These are phyloP conservation scores for Physella acuta DNA, from an alignment of 1,140 invertebrate genomes.

Conservation along the genomic window DNA sequence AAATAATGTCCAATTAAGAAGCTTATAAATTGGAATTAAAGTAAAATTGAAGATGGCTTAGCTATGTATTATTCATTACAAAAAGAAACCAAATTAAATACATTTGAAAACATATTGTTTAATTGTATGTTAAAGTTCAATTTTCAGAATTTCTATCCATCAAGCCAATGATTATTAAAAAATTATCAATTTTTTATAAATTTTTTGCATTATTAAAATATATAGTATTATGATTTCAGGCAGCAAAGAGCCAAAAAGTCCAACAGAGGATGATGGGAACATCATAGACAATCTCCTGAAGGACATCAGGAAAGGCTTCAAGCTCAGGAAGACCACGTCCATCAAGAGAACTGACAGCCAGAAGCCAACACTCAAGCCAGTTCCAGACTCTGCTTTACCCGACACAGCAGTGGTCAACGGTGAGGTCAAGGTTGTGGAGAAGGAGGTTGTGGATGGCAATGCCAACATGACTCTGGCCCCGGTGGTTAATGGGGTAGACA, in stretches of 20 bases:
- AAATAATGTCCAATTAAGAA: too few relatives aligned
- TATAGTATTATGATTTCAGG: too few relatives aligned
- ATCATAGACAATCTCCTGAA: slow-evolving; percentile 50
- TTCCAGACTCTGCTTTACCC: neutral
- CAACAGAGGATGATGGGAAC: slow-evolving; percentile 49
- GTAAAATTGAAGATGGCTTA: too few relatives aligned
- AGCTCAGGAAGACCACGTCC: slow-evolving; percentile 42
- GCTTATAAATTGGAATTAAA: too few relatives aligned
- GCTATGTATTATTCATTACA: too few relatives aligned
- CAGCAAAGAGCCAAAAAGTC: slow-evolving; percentile 20
- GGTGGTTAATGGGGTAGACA: neutral
- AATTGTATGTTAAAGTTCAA: too few relatives aligned
- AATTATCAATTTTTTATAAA: too few relatives aligned
- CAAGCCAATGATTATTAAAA: too few relatives aligned
- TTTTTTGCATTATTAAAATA: too few relatives aligned
- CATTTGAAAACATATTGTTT: too few relatives aligned
- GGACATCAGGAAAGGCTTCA: slow-evolving; percentile 51
- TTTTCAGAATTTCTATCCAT: too few relatives aligned
- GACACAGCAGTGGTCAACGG: neutral
- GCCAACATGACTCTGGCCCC: neutral
- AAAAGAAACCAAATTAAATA: too few relatives aligned
- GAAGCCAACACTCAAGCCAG: neutral
- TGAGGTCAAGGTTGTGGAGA: neutral
- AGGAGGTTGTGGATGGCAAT: neutral
- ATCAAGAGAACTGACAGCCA: slow-evolving; percentile 14